Conservation (phyloP, 1,140 invertebrate genomes). For the Aphis craccivora region DNA sequence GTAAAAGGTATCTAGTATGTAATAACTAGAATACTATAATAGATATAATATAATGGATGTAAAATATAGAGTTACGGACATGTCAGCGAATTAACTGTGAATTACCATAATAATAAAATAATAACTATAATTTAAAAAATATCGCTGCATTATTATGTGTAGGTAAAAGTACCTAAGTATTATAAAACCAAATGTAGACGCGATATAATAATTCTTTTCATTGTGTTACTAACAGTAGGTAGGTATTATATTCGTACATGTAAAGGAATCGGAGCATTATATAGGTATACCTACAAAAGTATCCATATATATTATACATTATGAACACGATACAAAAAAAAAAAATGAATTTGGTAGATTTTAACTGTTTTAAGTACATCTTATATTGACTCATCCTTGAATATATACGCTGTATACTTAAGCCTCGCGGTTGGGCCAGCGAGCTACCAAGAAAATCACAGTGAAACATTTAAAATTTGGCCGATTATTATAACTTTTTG, state of each 20-base stretch:
- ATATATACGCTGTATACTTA: no score
- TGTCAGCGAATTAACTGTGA: neutral
- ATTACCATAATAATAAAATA: neutral
- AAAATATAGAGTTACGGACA: neutral
- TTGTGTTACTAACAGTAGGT: neutral
- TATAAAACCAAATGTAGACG: neutral
- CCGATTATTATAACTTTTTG: no score
- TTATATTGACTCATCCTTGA: no score
- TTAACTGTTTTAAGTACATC: no score
- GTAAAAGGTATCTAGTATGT: neutral
- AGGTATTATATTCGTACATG: neutral
- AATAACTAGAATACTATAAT: neutral
- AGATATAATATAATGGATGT: neutral
- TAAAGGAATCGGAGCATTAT: neutral
- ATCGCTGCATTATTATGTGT: neutral
- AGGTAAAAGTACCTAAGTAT: neutral
- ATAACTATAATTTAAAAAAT: slow-evolving; percentile 20
- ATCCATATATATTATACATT: neutral
- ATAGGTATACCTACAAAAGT: neutral
- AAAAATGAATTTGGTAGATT: neutral
- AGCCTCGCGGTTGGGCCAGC: no score
- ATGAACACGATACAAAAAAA: neutral
- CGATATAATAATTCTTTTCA: neutral
- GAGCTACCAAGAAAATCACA: no score
- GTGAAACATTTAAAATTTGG: no score